Base-by-base conservation (phyloP, 2,797 vertebrate genomes). In the Syngnathus rostellatus region DNA sequence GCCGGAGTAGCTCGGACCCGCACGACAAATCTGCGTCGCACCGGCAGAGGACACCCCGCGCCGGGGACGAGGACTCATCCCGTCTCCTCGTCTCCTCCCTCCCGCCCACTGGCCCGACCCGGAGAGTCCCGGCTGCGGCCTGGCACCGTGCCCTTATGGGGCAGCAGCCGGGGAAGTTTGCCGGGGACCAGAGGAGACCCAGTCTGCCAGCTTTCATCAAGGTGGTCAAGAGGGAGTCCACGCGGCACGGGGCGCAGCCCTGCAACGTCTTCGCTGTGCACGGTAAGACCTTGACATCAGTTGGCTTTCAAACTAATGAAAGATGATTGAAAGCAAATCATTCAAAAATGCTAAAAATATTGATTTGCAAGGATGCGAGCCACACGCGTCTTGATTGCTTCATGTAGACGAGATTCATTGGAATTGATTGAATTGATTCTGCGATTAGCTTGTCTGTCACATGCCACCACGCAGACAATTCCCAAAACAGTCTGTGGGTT, bases 91-190 rank as follows among this genome's bases (percentile, higher is more conserved):
- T 66, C 73, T 31, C 67, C 25, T 57, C 4, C 14, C 23, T 21
- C 31, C 63, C 66, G 64, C 50, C 65, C 31, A 65, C 66, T 67
- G 75, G 65, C 65, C 80, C 83, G 78, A 90, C 65, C 88, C 87
- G 87, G 85, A 81, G 85, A 88, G 86, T 86, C 89, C 90, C 88
- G 88, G 90, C 82, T 83, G 82, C 75, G 82, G 88, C 88, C 90
- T 89, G 88, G 90, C 86, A 87, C 71, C 83, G 75, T 88, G 92
- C 82, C 92, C 96, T 94, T 97, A 99, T 99, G 97, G 97, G 97
- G 94, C 97, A 98, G 91, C 97, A 99, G 95, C 97, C 96, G 90
- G 96, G 94, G 88, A 99, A 98, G 93, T 93, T 94, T 87, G 92
- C 92, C 87, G 96, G 96, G 90, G 97, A 98, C 91, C 96, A 96